Evolutionary conservation across 2,797 vertebrate species (phyloP).

Genomic region (Propithecus perrieri): DNA sequence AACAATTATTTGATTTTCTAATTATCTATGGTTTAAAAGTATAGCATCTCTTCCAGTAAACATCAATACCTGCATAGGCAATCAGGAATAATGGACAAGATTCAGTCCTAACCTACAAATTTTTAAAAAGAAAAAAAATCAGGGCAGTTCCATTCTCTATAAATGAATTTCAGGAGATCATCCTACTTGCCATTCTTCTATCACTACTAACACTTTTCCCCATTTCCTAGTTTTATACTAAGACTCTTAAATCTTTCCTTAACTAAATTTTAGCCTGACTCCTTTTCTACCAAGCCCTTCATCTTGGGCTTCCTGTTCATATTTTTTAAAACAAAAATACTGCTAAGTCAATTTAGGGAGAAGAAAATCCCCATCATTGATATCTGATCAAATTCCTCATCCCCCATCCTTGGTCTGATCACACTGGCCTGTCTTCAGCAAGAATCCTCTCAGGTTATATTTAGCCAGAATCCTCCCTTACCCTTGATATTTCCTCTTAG

Average conservation of each 20-base stretch:
- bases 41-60: background rate
- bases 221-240: background rate
- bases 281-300: background rate
- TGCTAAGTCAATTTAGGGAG: background rate
- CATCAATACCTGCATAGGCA: background rate
- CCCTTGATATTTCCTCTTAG: background rate
- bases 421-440: background rate
- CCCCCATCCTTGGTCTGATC: background rate
- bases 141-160: background rate
- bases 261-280: background rate
- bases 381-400: background rate
- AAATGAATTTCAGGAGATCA: background rate
- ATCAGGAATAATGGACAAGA: background rate
- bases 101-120: background rate
- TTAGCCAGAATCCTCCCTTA: background rate
- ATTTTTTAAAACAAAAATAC: background rate
- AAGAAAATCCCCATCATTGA: background rate
- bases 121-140: background rate
- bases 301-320: background rate
- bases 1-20: slow-evolving; percentile 52
- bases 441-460: background rate
- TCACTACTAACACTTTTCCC: background rate
- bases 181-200: background rate
- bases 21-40: background rate
- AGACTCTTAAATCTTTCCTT: background rate